Percentiles rank a stretch among this genome's conserved stretches.
Evolutionary conservation across 1,140 invertebrate species (phyloP).

Genomic region (Aphelenchoides besseyi): DNA sequence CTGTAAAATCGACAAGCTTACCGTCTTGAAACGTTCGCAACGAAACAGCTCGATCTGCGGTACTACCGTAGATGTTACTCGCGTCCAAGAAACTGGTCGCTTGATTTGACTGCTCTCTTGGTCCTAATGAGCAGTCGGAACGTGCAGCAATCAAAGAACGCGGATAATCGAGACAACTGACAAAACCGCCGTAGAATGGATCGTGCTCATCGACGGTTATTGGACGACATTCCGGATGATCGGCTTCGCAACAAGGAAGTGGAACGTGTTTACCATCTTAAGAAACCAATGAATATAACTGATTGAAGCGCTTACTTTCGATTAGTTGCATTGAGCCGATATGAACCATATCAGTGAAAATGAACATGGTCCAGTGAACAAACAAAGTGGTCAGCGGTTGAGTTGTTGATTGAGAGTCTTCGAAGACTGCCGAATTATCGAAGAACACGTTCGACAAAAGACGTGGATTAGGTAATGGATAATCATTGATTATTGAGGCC

Average conservation of each 20-base stretch:
- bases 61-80: conserved; percentile 78
- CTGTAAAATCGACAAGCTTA: conserved; percentile 17
- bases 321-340: conserved; percentile 45
- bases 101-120: conserved; percentile 87
- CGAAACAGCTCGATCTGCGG: conserved; percentile 65
- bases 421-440: not conserved
- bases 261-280: conserved; percentile 38
- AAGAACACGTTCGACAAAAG: conserved; percentile 49
- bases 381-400: conserved; percentile 33
- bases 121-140: conserved; percentile 66
- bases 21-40: conserved; percentile 68
- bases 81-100: conserved; percentile 84
- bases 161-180: conserved; percentile 52
- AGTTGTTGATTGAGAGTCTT: not conserved
- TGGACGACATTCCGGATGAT: conserved; percentile 57
- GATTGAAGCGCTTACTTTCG: conserved; percentile 14
- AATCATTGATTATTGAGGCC: conserved; percentile 23
- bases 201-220: conserved; percentile 51
- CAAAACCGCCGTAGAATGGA: conserved; percentile 31
- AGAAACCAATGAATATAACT: conserved; percentile 3
- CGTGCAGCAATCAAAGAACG: conserved; percentile 51
- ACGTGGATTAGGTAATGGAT: conserved; percentile 44
- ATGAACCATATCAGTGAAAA: conserved; percentile 50
- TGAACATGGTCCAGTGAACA: conserved; percentile 46
- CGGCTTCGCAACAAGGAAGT: conserved; percentile 55